These are phyloP conservation scores for Epistrophe grossulariae DNA, from an alignment of 2,888 invertebrate genomes.

Conservation along the genomic window DNA sequence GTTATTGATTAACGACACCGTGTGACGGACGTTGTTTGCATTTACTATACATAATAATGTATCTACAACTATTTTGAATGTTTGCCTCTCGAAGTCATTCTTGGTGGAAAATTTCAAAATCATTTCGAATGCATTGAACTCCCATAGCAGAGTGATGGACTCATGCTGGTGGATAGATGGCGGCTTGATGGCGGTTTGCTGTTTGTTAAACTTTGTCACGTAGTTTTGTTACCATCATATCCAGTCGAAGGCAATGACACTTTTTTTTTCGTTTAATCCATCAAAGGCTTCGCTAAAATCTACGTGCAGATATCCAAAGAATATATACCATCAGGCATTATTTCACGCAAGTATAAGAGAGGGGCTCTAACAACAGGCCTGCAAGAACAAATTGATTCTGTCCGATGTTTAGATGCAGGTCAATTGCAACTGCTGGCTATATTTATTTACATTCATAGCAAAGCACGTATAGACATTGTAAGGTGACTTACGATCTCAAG, in stretches of 20 bases:
- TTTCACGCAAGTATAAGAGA: not conserved
- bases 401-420: constrained; percentile 18
- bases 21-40: not conserved
- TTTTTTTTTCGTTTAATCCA: constrained; percentile 33
- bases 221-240: constrained; percentile 47
- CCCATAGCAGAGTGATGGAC: constrained; percentile 36
- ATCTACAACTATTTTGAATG: not conserved
- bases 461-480: constrained; percentile 18
- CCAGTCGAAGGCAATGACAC: constrained; percentile 51
- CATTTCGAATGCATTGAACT: constrained; percentile 49
- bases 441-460: not conserved
- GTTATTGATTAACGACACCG: constrained; percentile 19
- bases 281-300: constrained; percentile 28
- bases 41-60: not conserved
- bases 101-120: constrained; percentile 37
- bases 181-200: constrained; percentile 26
- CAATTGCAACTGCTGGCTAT: not conserved
- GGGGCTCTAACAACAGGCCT: constrained; percentile 13
- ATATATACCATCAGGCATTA: not conserved
- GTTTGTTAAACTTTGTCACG: constrained; percentile 60
- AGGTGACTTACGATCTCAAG: constrained; percentile 23
- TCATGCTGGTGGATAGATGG: constrained; percentile 43
- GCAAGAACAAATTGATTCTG: constrained; percentile 27
- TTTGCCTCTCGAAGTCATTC: constrained; percentile 19
- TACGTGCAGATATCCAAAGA: constrained; percentile 4